Evolutionary conservation across 2,888 invertebrate species (phyloP), one percentile per base, ranked within the genome.

Genomic region (Schizotus pectinicornis): DNA sequence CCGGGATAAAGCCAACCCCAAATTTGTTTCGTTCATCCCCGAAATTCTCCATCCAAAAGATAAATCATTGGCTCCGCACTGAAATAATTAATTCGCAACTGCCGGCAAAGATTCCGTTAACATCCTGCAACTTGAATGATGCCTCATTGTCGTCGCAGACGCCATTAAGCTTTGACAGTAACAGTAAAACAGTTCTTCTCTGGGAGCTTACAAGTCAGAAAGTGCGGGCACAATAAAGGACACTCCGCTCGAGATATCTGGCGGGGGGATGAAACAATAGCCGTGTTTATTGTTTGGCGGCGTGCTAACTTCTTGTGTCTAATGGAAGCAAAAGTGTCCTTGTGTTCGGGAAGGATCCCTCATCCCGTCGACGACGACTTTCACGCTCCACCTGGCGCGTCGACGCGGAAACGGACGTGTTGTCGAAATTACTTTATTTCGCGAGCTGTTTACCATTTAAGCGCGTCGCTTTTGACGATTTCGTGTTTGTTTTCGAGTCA

Each of bases 241-340:
- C 51, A 51, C 45, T 59, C 42, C 51, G 34, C 56, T 56, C 64
- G 62, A 65, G 64, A 64, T 66, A 62, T 61, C 65, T 2, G 22
- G 22, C 22, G 50, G 58, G 60, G 56, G 38, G 55, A n/a, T 61
- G 61, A 62, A 64, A 70, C 68, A 69, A 68, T 67, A 60, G 63
- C 57, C 53, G 58, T 65, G 70, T 70, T 68, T 67, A 67, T 64
- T 67, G 66, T 68, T 65, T 60, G 67, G 64, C 66, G 64, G 63
- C 59, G 55, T 51, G 43, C 56, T 59, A 57, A 62, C 56, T 63
- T 65, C 65, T 67, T 65, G 67, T 64, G 61, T 66, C 63, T 66
- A 66, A 69, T 69, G 64, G 66, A 60, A 67, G 66, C 62, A 61
- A 53, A 60, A 68, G 63, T 63, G 65, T 62, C 61, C 63, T 70